Evolutionary conservation across 2,888 invertebrate species (phyloP).

Genomic region (Philhelius pedissequus): DNA sequence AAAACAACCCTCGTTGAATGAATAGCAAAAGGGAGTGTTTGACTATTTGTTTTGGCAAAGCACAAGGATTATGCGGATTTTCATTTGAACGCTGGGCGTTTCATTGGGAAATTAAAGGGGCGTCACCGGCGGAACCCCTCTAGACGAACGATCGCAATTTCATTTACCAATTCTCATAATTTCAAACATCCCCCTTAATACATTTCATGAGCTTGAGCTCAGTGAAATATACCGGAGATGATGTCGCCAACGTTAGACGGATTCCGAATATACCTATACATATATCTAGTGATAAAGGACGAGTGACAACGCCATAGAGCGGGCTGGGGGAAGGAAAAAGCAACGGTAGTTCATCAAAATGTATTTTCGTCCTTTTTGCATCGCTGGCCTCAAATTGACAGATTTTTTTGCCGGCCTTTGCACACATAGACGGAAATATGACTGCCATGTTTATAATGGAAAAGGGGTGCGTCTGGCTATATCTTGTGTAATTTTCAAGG

Average conservation of each 20-base stretch:
- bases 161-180: conserved; percentile 45
- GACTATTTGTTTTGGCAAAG: not conserved
- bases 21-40: conserved; percentile 25
- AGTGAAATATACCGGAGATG: conserved; percentile 48
- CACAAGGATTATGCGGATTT: conserved; percentile 34
- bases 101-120: conserved; percentile 59
- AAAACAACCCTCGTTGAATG: conserved; percentile 24
- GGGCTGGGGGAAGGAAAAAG: too few species aligned
- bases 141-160: conserved; percentile 68
- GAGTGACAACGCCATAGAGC: not conserved
- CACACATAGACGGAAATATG: conserved; percentile 62
- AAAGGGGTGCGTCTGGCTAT: conserved; percentile 52
- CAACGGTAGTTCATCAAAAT: not conserved
- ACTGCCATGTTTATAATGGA: conserved; percentile 51
- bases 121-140: conserved; percentile 64
- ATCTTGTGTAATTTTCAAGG: conserved; percentile 51
- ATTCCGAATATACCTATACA: too few species aligned
- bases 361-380: conserved; percentile 1
- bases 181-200: not conserved
- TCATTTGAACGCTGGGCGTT: conserved; percentile 56
- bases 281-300: not conserved
- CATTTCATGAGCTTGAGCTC: not conserved
- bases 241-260: conserved; percentile 21
- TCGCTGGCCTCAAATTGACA: conserved; percentile 7
- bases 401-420: conserved; percentile 23